phyloP scores from a whole-genome alignment of 2,113 vertebrate species.

The Lampris megalopsis region DNA sequence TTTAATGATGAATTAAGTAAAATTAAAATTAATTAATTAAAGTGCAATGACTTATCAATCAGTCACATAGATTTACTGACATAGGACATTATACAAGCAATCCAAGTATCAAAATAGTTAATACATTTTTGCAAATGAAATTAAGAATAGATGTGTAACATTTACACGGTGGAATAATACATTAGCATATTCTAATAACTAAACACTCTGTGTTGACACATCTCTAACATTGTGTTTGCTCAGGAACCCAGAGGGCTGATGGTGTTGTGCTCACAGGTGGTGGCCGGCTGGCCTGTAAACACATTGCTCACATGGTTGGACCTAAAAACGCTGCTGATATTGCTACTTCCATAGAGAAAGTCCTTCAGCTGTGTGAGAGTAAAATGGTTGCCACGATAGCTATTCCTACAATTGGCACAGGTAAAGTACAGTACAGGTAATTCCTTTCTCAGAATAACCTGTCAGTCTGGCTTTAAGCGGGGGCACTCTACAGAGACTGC shows the following conservation, averaged over 20 bases:
- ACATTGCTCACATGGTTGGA: slow-evolving; percentile 72
- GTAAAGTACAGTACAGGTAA: slow-evolving; percentile 21
- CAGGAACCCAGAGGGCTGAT: slow-evolving; percentile 54
- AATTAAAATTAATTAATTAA: no score
- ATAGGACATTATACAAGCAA: no score
- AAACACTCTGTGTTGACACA: not conserved
- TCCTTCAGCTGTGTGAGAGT: slow-evolving; percentile 61
- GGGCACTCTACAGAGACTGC: no score
- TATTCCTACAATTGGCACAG: slow-evolving; percentile 72
- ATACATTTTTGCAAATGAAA: no score
- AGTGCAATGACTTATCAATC: no score
- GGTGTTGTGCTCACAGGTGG: slow-evolving; percentile 61
- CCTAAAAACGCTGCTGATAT: slow-evolving; percentile 44
- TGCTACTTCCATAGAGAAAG: slow-evolving; percentile 47
- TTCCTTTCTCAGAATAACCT: not conserved
- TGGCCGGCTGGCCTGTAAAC: slow-evolving; percentile 63
- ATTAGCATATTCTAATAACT: no score
- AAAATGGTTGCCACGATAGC: slow-evolving; percentile 43
- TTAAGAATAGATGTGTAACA: no score
- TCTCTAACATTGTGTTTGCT: slow-evolving; percentile 1
- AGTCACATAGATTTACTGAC: no score
- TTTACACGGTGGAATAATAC: no score
- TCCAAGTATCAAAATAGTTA: no score
- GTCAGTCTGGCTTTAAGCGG: no score
- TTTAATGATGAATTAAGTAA: no score